Percentiles rank a stretch among this genome's conserved stretches.
Evolutionary conservation across 2,888 invertebrate species (phyloP).

Genomic region (Odontocerum albicorne): DNA sequence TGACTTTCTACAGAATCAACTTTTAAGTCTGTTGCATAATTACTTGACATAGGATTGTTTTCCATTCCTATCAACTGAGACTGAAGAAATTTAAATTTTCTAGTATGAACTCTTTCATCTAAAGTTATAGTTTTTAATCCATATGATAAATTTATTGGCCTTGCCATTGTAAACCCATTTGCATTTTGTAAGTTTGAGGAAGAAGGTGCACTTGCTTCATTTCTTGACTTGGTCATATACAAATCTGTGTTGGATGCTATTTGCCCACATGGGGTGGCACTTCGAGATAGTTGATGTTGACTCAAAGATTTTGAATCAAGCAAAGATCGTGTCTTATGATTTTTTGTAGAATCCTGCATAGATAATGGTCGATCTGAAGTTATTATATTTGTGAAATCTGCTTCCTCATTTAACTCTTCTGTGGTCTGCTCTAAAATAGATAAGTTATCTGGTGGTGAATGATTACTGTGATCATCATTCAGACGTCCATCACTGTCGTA

Average conservation of each 20-base stretch:
- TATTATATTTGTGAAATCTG: conserved; percentile 34
- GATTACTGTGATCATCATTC: conserved; percentile 57
- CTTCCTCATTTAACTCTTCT: conserved; percentile 39
- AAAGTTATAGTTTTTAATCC: conserved; percentile 54
- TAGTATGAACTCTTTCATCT: conserved; percentile 55
- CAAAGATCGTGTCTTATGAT: neutral
- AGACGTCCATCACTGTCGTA: conserved; percentile 77
- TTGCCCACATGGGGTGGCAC: conserved; percentile 22
- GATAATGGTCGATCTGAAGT: conserved; percentile 37
- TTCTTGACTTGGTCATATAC: too few relatives aligned
- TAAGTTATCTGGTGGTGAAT: conserved; percentile 58
- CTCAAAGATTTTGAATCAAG: neutral
- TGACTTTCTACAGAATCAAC: conserved; percentile 45
- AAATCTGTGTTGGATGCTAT: neutral
- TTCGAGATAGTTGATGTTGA: conserved; percentile 36
- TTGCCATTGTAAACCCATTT: conserved; percentile 48
- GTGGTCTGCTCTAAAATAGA: conserved; percentile 50
- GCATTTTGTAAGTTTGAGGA: conserved; percentile 27
- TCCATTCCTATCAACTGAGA: conserved; percentile 50
- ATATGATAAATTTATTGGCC: conserved; percentile 51
- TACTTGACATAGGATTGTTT: conserved; percentile 45
- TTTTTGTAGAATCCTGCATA: conserved; percentile 19
- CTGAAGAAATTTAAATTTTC: conserved; percentile 55
- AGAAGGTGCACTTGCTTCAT: neutral
- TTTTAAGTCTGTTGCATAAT: conserved; percentile 41